Evolutionary conservation across 2,888 invertebrate genomes (phyloP), one percentile per base, ranked within the genome.

Genomic region (Euzophera pinguis): DNA sequence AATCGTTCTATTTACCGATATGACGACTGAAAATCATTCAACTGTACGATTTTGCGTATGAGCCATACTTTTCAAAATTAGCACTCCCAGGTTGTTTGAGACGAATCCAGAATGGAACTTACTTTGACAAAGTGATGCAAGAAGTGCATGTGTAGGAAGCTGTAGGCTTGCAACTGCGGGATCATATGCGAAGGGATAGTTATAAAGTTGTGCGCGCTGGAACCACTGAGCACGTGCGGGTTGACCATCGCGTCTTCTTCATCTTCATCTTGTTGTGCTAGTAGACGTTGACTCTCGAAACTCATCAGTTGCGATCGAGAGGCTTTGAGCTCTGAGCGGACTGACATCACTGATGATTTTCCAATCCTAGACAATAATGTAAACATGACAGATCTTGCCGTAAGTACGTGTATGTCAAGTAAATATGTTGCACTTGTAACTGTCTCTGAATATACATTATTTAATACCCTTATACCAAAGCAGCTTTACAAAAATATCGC

Each of bases 101-200:
- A n/a, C n/a, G n/a, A n/a, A n/a, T n/a, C n/a, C 3, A 32, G 4
- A 32, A 32, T 32, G 7, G 3, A 22, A 22, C 22, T 22, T 54
- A 86, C 90, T 75, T 84, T 84, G n/a, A 78, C 77, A 32, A 86
- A 73, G 1, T 88, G 71, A 10, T 84, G 75, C 47, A 81, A 67
- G 78, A 75, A 81, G 65, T 82, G 73, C 83, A 90, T 88, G 53
- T 92, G 91, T 59, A 91, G 70, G 68, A 85, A 91, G 61, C 83
- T 81, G 61, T 68, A 82, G 22, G 88, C 73, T 42, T 82, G 69
- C 5, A 82, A 75, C 72, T 91, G 92, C 57, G 84, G 81, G 55
- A 90, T 79, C 73, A 78, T 78, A 63, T 58, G 74, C 1, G 64
- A 38, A n/a, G 84, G 82, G 12, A 84, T 57, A n/a, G 71, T 35